A percentile compares a stretch with the other conserved stretches of the same genome.
Evolutionary conservation across 2,888 invertebrate species (phyloP).

Genomic region (Rhingia rostrata): DNA sequence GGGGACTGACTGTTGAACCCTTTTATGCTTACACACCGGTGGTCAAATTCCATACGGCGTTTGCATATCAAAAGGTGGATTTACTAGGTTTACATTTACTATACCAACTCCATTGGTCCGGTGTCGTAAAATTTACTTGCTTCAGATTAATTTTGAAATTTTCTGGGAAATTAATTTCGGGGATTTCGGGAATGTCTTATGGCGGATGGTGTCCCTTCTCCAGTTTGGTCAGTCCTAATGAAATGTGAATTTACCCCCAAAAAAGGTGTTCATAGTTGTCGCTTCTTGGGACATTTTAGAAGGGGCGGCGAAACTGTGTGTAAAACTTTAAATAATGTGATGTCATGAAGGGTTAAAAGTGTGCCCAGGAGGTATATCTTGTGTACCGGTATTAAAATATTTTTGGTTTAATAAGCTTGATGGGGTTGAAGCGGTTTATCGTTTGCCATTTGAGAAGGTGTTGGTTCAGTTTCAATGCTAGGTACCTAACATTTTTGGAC

Average conservation of each 20-base stretch:
- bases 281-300: conserved; percentile 15
- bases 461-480: too few species aligned
- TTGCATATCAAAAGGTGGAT: conserved; percentile 73
- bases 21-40: conserved; percentile 68
- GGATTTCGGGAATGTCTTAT: conserved; percentile 74
- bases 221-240: conserved; percentile 69
- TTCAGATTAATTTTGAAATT: conserved; percentile 81
- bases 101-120: conserved; percentile 1
- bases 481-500: too few species aligned
- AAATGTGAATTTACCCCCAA: conserved; percentile 70
- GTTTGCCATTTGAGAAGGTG: too few species aligned
- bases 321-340: conserved; percentile 40
- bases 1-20: conserved; percentile 29
- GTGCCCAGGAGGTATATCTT: conserved; percentile 41
- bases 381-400: conserved; percentile 65
- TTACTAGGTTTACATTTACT: conserved; percentile 25
- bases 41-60: conserved; percentile 72
- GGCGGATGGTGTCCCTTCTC: conserved; percentile 32
- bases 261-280: conserved; percentile 74
- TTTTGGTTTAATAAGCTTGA: conserved; percentile 45
- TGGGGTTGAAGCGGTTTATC: neutral
- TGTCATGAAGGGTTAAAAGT: conserved; percentile 60
- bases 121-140: conserved; percentile 52
- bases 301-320: neutral
- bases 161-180: conserved; percentile 82